Evolutionary conservation across 2,113 vertebrate genomes (phyloP).

Genomic region (Apaloderma vittatum): DNA sequence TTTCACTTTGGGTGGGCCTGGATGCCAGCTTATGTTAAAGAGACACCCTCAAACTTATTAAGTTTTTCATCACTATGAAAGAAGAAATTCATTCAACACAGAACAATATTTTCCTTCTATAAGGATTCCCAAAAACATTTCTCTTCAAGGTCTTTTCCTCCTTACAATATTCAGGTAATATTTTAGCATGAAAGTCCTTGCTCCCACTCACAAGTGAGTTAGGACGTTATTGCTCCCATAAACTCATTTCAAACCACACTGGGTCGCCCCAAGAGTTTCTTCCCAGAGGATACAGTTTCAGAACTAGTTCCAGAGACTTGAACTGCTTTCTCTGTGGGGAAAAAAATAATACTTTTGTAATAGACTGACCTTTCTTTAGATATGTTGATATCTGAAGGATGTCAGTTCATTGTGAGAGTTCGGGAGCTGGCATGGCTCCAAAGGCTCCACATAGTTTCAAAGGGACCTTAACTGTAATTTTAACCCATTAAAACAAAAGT

Average conservation of each 20-base stretch:
- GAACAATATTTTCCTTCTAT: not conserved
- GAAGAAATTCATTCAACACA: not conserved
- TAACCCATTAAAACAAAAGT: slow-evolving; percentile 5
- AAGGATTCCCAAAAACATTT: not conserved
- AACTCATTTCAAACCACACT: not conserved
- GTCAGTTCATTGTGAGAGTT: not conserved
- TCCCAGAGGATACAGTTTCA: not conserved
- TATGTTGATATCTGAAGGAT: not conserved
- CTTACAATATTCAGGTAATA: not conserved
- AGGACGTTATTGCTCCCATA: not conserved
- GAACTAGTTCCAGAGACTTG: not conserved
- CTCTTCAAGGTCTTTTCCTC: not conserved
- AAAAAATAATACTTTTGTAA: not conserved
- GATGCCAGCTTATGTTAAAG: not conserved
- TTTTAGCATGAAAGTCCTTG: not conserved
- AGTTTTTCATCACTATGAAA: not conserved
- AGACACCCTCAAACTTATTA: not conserved
- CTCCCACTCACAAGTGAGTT: not conserved
- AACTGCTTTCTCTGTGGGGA: not conserved
- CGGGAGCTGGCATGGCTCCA: not conserved
- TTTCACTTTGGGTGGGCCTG: not conserved
- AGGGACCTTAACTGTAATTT: not conserved
- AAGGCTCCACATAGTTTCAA: not conserved
- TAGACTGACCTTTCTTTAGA: not conserved
- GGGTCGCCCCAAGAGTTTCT: not conserved